Evolutionary conservation across 1,140 invertebrate genomes (phyloP).

Genomic region (Polyergus mexicanus): DNA sequence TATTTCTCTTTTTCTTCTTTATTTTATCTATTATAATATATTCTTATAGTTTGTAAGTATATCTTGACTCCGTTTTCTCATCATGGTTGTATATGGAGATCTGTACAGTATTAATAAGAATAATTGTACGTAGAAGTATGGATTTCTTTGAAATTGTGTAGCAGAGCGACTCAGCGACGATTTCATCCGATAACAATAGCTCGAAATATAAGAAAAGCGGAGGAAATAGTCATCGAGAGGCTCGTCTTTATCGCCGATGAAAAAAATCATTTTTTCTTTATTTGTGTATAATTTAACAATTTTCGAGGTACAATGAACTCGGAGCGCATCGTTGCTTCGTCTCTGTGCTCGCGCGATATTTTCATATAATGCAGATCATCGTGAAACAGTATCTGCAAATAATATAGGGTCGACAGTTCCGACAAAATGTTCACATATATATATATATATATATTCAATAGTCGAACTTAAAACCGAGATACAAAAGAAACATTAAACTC

Average conservation of each 20-base stretch:
- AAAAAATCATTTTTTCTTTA: slow-evolving; percentile 49
- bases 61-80: slow-evolving; percentile 38
- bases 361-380: background rate
- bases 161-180: slow-evolving; percentile 18
- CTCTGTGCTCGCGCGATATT: slow-evolving; percentile 1
- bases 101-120: slow-evolving; percentile 38
- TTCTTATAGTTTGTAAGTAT: slow-evolving; percentile 6
- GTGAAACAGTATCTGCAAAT: background rate
- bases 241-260: slow-evolving; percentile 25
- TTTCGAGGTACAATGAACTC: slow-evolving; percentile 69
- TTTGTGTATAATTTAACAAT: slow-evolving; percentile 62
- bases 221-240: background rate
- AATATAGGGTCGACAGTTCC: background rate
- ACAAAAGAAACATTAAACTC: background rate
- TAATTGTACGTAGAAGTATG: slow-evolving; percentile 49
- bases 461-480: slow-evolving; percentile 13
- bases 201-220: background rate
- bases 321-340: slow-evolving; percentile 32
- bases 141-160: slow-evolving; percentile 57
- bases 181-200: background rate
- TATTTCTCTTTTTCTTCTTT: slow-evolving; percentile 49
- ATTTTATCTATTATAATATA: slow-evolving; percentile 57
- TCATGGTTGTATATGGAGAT: slow-evolving; percentile 22
- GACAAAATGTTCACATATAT: background rate
- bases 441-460: slow-evolving; percentile 4